Conservation (phyloP, 2,797 vertebrate species). For the Hyperoplus immaculatus region DNA sequence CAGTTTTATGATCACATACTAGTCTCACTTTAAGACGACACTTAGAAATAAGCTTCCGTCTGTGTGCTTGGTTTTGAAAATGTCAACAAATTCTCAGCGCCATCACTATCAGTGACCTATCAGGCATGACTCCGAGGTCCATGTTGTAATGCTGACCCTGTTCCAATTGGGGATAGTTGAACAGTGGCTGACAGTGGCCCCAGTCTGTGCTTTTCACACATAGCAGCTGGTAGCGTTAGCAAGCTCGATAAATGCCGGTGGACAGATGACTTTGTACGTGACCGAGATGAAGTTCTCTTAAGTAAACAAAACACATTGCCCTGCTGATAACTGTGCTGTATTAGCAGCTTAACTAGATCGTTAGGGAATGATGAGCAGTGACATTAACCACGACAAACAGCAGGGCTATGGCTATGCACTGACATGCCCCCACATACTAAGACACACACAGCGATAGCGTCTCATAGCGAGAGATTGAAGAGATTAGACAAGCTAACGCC, state of each 20-base stretch:
- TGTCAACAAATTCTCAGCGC: not conserved
- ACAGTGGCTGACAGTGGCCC: not conserved
- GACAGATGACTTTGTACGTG: not conserved
- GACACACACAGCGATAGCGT: not conserved
- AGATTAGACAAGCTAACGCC: not conserved
- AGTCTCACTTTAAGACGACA: no score
- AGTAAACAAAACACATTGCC: not conserved
- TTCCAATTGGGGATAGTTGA: not conserved
- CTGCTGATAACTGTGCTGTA: not conserved
- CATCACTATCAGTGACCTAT: not conserved
- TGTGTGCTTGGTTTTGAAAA: not conserved
- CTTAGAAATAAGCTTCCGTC: not conserved
- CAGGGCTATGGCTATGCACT: not conserved
- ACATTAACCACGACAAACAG: not conserved
- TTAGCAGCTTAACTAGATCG: not conserved
- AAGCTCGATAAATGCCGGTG: not conserved
- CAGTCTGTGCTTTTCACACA: not conserved
- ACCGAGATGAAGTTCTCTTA: not conserved
- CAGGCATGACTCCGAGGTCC: not conserved
- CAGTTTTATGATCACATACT: not conserved
- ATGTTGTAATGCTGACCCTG: not conserved
- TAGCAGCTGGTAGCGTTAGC: not conserved
- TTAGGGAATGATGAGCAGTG: not conserved
- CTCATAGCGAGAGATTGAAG: no score
- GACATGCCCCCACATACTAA: constrained; percentile 1